A percentile compares a stretch with the other conserved stretches of the same genome.
These are phyloP conservation scores for Taphrorychus bicolor DNA, from an alignment of 2,888 invertebrate genomes.

Conservation along the genomic window DNA sequence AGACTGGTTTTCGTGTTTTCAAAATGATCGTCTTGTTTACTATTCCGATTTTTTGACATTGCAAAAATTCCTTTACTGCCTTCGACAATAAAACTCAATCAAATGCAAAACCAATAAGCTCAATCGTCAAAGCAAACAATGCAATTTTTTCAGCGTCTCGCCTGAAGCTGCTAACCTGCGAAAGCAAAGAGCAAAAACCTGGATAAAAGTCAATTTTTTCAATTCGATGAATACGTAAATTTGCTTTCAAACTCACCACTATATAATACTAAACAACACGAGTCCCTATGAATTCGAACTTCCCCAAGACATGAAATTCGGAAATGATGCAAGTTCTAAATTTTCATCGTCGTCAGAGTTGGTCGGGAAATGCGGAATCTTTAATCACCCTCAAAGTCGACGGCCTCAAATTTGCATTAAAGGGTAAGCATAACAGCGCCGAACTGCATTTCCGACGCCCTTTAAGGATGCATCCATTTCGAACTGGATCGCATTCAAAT, in stretches of 20 bases:
- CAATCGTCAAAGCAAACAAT: background rate
- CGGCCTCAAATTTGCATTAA: constrained; percentile 42
- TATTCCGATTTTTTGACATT: too few species aligned
- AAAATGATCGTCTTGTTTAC: too few species aligned
- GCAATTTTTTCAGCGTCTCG: background rate
- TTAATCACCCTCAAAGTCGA: constrained; percentile 34
- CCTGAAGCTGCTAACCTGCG: background rate
- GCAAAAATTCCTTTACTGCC: too few species aligned
- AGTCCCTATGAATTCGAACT: too few species aligned
- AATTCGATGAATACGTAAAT: background rate
- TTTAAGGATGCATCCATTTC: constrained; percentile 60
- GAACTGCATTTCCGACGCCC: constrained; percentile 41
- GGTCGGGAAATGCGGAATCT: constrained; percentile 29
- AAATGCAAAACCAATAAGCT: background rate
- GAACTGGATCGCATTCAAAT: constrained; percentile 60
- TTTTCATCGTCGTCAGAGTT: constrained; percentile 4
- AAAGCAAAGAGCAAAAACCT: background rate
- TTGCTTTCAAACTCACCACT: too few species aligned
- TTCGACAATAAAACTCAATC: too few species aligned
- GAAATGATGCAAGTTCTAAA: constrained; percentile 1
- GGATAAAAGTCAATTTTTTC: background rate
- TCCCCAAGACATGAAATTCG: background rate
- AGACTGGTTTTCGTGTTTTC: too few species aligned
- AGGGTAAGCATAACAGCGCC: constrained; percentile 43
- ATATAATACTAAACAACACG: too few species aligned